Evolutionary conservation across 2,797 vertebrate genomes (phyloP).

Genomic region (Harpagifer antarcticus): DNA sequence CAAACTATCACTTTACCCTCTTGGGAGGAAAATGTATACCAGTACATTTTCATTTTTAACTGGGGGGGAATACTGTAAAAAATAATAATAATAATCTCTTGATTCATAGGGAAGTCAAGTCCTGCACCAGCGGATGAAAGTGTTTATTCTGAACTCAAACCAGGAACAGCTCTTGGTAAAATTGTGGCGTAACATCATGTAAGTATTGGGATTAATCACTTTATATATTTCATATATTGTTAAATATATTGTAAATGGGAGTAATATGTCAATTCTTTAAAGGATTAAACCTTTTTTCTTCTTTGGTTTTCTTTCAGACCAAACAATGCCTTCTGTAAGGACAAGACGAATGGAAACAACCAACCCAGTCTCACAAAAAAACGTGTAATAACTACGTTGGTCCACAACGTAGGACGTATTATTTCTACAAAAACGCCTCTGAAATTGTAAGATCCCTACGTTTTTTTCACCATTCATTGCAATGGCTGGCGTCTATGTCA

Average conservation of each 20-base stretch:
- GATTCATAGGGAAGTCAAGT: background rate
- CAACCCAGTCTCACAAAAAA: no score
- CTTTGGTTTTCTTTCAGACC: background rate
- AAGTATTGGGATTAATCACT: background rate
- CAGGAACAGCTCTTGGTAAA: constrained; percentile 9
- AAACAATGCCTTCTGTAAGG: background rate
- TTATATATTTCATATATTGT: background rate
- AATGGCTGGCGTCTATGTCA: no score
- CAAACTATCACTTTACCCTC: background rate
- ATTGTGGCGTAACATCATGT: background rate
- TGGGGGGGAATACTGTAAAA: no score
- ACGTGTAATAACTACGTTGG: no score
- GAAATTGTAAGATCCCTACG: no score
- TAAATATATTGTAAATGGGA: background rate
- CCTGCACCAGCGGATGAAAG: background rate
- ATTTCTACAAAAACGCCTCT: no score
- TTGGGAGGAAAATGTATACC: background rate
- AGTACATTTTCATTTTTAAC: background rate
- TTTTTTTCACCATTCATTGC: no score
- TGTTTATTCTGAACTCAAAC: constrained; percentile 35
- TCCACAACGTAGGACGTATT: no score
- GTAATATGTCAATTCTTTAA: background rate
- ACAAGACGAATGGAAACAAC: background rate
- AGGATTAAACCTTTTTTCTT: background rate
- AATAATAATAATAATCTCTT: background rate